A percentile compares a stretch with the other conserved stretches of the same genome.
Evolutionary conservation across 2,888 invertebrate species (phyloP).

Genomic region (Drosophila meridiana): DNA sequence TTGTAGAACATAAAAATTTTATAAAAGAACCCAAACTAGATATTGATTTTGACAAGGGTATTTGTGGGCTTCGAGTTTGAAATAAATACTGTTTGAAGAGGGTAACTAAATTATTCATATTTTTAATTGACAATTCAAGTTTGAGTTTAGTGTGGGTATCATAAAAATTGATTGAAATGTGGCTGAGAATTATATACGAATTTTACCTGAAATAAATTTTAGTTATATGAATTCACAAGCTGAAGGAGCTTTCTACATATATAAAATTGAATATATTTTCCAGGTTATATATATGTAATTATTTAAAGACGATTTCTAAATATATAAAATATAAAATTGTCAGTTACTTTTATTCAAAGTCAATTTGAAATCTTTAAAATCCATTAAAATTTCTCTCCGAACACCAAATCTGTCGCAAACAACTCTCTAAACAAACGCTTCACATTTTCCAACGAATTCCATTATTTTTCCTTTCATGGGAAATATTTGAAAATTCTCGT

Average conservation of each 20-base stretch:
- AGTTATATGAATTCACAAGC: not conserved
- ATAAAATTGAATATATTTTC: not conserved
- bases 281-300: no score
- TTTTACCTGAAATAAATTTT: not conserved
- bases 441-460: not conserved
- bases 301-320: no score
- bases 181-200: not conserved
- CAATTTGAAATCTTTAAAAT: not conserved
- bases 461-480: not conserved
- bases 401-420: no score
- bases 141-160: no score
- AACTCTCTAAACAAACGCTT: not conserved
- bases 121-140: not conserved
- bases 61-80: not conserved
- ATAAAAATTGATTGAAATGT: not conserved
- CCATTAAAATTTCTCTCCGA: not conserved
- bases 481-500: not conserved
- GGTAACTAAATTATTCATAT: not conserved
- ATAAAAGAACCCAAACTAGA: not conserved
- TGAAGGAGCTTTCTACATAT: not conserved
- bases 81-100: not conserved
- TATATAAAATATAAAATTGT: no score
- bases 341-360: not conserved
- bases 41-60: conserved; percentile 3
- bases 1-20: conserved; percentile 36